Base-by-base conservation (phyloP, 2,113 vertebrate species). In the Heterotis niloticus region DNA sequence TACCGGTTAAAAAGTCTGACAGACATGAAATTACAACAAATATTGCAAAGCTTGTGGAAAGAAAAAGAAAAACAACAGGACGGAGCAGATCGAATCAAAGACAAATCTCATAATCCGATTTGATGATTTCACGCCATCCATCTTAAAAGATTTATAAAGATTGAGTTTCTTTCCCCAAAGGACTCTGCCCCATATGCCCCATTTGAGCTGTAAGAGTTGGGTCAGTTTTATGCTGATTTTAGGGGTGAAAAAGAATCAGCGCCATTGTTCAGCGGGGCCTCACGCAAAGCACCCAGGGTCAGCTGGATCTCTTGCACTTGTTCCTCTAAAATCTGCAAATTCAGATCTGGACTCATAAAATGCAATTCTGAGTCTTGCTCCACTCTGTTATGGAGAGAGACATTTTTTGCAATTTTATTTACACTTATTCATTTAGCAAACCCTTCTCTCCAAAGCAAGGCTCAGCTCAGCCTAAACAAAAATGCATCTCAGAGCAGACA, bases 161-260 rank as follows among this genome's bases (percentile, higher is more conserved):
- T 85, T 82, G 70, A 80, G 81, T 87, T 88, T 87, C 85, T 82
- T 84, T 85, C 77, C 80, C 85, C 84, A 75, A 11, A 20, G 83
- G 78, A 84, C 88, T 81, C 87, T 81, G 81, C 84, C 80, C 68
- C 70, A 87, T 79, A 85, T 81, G 81, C 0, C 10, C 69, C 69
- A 83, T 81, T 88, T 89, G 85, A 92, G 91, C 84, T 85, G 86
- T 82, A 83, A 89, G 89, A 78, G 84, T 88, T 87, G 87, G 87
- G 87, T 88, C 89, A 88, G 92, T 93, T 93, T 95, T 88, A 91
- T 92, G 90, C 91, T 88, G 81, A 94, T 94, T 94, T 94, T 91
- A 91, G 88, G 90, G 90, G 84, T 92, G 91, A 94, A 86, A 90
- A 88, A 85, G 88, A 93, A 91, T 75, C 20, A 10, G 82, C 83